Conservation (phyloP, 2,113 vertebrate species). For the Sinocyclocheilus anophthalmus region DNA sequence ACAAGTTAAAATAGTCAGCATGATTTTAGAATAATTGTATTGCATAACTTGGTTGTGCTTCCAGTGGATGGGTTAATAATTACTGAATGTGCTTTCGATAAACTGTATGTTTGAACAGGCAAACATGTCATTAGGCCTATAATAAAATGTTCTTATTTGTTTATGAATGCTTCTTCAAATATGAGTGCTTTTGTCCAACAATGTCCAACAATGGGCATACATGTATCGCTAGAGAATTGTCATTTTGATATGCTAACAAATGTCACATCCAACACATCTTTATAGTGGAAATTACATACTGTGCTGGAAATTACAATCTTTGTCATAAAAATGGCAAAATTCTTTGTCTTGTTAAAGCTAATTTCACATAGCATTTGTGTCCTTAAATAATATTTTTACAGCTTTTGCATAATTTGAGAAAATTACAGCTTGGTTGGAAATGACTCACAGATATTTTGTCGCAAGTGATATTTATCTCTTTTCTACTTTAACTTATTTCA, state of each 20-base stretch:
- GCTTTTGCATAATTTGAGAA: neutral
- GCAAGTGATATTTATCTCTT: no score
- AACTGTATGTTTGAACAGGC: neutral
- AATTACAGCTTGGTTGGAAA: neutral
- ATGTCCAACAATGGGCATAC: neutral
- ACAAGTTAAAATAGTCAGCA: neutral
- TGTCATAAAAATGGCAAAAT: neutral
- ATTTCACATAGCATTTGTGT: neutral
- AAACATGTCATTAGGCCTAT: neutral
- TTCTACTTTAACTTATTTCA: no score
- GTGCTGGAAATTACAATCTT: neutral
- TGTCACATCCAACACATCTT: neutral
- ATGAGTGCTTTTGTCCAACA: neutral
- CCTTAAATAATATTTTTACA: neutral
- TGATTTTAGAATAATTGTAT: neutral
- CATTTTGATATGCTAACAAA: neutral
- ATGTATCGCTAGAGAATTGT: neutral
- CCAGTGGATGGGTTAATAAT: neutral
- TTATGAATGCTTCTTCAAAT: neutral
- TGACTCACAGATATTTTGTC: neutral
- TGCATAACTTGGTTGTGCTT: neutral
- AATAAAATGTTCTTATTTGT: neutral
- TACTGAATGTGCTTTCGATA: neutral
- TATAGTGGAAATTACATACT: neutral
- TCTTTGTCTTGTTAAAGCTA: neutral